Conservation (phyloP, 2,888 invertebrate genomes). For the Itoplectis maculator region DNA sequence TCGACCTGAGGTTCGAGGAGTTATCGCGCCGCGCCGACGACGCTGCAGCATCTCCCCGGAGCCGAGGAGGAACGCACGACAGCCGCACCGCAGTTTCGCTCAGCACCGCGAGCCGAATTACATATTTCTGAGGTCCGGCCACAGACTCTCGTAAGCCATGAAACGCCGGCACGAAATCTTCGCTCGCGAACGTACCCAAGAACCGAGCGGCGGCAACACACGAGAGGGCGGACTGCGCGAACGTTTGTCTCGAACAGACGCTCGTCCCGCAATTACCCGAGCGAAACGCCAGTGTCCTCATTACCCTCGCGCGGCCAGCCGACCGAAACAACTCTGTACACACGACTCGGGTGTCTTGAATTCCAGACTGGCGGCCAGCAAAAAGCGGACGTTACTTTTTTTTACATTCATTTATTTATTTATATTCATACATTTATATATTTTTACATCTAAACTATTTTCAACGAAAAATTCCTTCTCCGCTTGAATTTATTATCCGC, state of each 20-base stretch:
- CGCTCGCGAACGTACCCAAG: conserved; percentile 9
- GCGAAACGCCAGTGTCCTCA: conserved; percentile 18
- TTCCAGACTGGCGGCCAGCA: no score
- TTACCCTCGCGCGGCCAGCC: background rate
- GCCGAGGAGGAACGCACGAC: conserved; percentile 80
- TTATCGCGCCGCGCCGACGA: conserved; percentile 78
- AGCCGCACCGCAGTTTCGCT: conserved; percentile 75
- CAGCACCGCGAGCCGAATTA: conserved; percentile 41
- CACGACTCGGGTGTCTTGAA: background rate
- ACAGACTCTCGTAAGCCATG: conserved; percentile 77
- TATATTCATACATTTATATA: no score
- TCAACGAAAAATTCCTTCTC: background rate
- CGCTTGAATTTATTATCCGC: background rate
- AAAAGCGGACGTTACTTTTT: no score
- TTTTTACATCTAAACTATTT: background rate
- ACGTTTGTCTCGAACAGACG: conserved; percentile 42
- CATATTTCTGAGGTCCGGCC: conserved; percentile 81
- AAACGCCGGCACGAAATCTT: conserved; percentile 64
- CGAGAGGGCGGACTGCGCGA: no score
- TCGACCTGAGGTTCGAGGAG: conserved; percentile 72
- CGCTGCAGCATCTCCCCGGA: conserved; percentile 75
- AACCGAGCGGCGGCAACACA: background rate
- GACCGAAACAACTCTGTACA: background rate
- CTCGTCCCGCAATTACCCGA: conserved; percentile 36
- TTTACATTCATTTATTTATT: no score